Conservation (phyloP, 2,888 invertebrate species). For the Ceratothoa steindachneri region DNA sequence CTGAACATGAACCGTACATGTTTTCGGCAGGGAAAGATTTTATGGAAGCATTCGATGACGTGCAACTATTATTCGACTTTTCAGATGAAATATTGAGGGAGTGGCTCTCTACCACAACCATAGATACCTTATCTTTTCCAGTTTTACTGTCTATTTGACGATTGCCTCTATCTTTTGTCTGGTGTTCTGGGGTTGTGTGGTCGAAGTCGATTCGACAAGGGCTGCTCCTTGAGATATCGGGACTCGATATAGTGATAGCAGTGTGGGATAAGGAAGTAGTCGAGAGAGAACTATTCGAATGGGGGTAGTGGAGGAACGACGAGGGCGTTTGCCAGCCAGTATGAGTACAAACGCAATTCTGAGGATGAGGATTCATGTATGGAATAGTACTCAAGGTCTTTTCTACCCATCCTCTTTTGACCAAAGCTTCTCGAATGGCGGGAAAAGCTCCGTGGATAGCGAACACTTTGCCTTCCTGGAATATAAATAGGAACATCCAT, state of each 20-base stretch:
- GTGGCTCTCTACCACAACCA: not conserved
- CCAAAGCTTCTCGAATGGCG: constrained; percentile 64
- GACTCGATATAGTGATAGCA: not conserved
- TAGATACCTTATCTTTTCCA: not conserved
- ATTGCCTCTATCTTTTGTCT: not conserved
- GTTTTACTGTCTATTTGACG: not conserved
- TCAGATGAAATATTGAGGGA: too few species aligned
- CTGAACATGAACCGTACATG: not conserved
- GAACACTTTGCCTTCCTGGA: constrained; percentile 55
- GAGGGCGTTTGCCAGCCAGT: constrained; percentile 15
- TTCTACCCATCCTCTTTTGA: constrained; percentile 70
- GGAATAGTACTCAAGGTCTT: constrained; percentile 53
- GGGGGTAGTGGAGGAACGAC: not conserved
- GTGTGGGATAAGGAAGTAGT: not conserved
- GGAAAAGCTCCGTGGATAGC: constrained; percentile 65
- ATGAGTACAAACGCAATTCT: constrained; percentile 43
- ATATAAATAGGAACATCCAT: not conserved
- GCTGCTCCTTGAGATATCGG: not conserved
- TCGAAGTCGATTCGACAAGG: too few species aligned
- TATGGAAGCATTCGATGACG: not conserved
- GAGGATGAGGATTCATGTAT: constrained; percentile 44
- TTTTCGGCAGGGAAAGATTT: not conserved
- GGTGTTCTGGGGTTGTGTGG: too few species aligned
- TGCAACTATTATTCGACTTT: not conserved
- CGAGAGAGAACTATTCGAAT: not conserved